Evolutionary conservation across 2,888 invertebrate species (phyloP).

Genomic region (Stenoptilia bipunctidactyla): DNA sequence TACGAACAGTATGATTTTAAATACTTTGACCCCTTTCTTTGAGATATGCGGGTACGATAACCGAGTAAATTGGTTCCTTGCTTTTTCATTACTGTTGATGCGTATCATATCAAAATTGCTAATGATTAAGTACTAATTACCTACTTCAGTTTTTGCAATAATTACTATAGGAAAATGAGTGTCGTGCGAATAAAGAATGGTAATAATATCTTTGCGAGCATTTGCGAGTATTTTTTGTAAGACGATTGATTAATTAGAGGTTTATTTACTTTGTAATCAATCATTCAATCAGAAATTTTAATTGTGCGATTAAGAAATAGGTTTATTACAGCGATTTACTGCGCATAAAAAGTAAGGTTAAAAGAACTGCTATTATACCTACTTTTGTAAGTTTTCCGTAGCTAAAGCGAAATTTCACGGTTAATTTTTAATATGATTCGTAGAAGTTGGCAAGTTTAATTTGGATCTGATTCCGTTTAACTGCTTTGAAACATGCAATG

Average conservation of each 20-base stretch:
- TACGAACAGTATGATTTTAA: conserved; percentile 50
- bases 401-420: conserved; percentile 63
- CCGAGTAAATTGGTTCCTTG: conserved; percentile 38
- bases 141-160: neutral
- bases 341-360: no score
- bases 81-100: conserved; percentile 27
- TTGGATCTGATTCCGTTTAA: conserved; percentile 42
- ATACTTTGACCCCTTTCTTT: conserved; percentile 43
- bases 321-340: no score
- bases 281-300: no score
- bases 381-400: conserved; percentile 29
- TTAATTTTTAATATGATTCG: conserved; percentile 61
- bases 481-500: conserved; percentile 43
- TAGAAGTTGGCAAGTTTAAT: conserved; percentile 63
- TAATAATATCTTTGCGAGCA: conserved; percentile 5
- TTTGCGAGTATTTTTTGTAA: no score
- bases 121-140: conserved; percentile 18
- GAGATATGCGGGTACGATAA: conserved; percentile 57
- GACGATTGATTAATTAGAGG: no score
- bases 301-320: no score
- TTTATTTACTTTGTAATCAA: no score
- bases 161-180: neutral
- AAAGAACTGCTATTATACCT: no score
- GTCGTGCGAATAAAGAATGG: neutral
- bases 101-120: conserved; percentile 26